phyloP scores from a whole-genome alignment of 2,888 invertebrate genomes.

The Andrena marginata region DNA sequence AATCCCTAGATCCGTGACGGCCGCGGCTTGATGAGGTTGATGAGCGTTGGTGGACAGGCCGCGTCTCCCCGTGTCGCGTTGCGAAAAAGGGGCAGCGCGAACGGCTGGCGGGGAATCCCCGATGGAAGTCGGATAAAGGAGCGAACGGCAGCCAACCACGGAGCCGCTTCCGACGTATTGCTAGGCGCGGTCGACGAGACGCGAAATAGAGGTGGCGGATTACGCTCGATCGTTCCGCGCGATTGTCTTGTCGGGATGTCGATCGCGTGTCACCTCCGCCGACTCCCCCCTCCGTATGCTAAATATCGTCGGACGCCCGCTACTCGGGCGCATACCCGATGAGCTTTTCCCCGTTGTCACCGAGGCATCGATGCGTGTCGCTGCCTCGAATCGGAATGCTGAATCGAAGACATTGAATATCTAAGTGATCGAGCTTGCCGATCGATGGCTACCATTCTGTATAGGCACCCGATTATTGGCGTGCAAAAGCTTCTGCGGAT shows the following conservation, averaged over 20 bases:
- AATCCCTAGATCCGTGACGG: slow-evolving; percentile 30
- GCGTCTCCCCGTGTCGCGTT: slow-evolving; percentile 11
- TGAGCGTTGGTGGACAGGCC: slow-evolving; percentile 71
- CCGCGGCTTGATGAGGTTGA: slow-evolving; percentile 65
- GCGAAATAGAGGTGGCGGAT: slow-evolving; percentile 51
- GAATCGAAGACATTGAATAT: slow-evolving; percentile 16
- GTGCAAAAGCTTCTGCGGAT: too few relatives aligned
- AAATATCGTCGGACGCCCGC: slow-evolving; percentile 28
- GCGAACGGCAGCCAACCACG: not conserved
- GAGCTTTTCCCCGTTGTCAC: slow-evolving; percentile 37
- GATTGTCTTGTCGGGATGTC: slow-evolving; percentile 69
- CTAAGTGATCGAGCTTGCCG: not conserved
- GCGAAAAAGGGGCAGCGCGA: slow-evolving; percentile 27
- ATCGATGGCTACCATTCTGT: not conserved
- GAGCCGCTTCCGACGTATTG: slow-evolving; percentile 20
- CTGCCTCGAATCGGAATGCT: slow-evolving; percentile 17
- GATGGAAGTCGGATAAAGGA: slow-evolving; percentile 31
- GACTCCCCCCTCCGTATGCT: slow-evolving; percentile 36
- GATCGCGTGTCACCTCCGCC: slow-evolving; percentile 58
- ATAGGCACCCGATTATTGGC: not conserved
- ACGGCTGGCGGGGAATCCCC: slow-evolving; percentile 38
- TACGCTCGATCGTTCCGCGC: slow-evolving; percentile 49
- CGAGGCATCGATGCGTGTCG: slow-evolving; percentile 38
- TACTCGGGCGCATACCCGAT: not conserved
- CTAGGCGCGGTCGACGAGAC: slow-evolving; percentile 39